Evolutionary conservation across 2,888 invertebrate genomes (phyloP).

Genomic region (Oligia latruncula): DNA sequence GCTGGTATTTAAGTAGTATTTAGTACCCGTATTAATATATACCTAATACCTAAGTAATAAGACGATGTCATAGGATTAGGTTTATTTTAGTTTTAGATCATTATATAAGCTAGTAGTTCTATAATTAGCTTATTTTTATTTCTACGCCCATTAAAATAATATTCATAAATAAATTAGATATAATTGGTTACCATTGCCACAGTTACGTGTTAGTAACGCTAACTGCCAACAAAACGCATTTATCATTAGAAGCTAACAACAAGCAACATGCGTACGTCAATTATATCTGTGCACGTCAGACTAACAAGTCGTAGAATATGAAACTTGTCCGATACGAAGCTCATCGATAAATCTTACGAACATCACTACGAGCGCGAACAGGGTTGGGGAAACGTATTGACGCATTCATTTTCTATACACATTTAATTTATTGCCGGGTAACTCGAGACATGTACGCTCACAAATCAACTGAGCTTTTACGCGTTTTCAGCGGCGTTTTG

Average conservation of each 20-base stretch:
- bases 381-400: conserved; percentile 79
- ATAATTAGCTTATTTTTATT: conserved; percentile 16
- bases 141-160: conserved; percentile 34
- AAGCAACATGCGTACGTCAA: conserved; percentile 68
- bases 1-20: background rate
- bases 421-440: conserved; percentile 85
- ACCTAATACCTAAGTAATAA: background rate
- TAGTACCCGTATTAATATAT: background rate
- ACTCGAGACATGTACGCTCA: conserved; percentile 82
- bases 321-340: conserved; percentile 70
- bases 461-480: conserved; percentile 81
- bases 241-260: conserved; percentile 65
- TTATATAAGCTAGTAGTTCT: background rate
- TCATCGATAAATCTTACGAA: conserved; percentile 81
- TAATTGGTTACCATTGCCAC: conserved; percentile 55
- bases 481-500: conserved; percentile 80
- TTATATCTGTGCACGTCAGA: conserved; percentile 70
- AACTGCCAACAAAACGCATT: conserved; percentile 60
- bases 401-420: conserved; percentile 84
- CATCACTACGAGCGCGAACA: conserved; percentile 77
- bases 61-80: background rate
- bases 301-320: conserved; percentile 72
- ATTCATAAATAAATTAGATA: conserved; percentile 42
- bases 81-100: background rate
- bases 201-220: conserved; percentile 55